These are phyloP conservation scores for Lutjanus campechanus DNA, from an alignment of 2,797 vertebrate species.

Conservation along the genomic window DNA sequence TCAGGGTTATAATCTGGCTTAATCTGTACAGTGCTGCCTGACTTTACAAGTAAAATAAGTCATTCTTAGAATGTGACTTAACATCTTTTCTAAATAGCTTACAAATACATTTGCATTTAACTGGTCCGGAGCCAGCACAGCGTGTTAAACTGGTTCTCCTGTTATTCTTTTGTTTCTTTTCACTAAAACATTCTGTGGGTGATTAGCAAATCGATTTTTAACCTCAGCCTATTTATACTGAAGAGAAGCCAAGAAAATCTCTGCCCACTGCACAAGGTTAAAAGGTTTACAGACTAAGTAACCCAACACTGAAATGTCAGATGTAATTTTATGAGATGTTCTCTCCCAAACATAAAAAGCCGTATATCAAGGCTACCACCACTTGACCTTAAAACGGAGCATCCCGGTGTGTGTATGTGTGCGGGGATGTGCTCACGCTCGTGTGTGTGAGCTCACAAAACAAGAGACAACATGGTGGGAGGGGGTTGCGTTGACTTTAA, in stretches of 20 bases:
- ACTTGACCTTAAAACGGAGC: slow-evolving; percentile 59
- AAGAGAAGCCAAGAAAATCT: slow-evolving; percentile 1
- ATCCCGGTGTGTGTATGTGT: background rate
- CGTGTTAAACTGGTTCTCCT: background rate
- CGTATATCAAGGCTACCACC: background rate
- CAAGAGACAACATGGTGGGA: slow-evolving; percentile 37
- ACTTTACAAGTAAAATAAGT: background rate
- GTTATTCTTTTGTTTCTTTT: background rate
- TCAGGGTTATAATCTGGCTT: background rate
- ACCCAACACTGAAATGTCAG: slow-evolving; percentile 17
- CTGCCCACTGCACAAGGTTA: background rate
- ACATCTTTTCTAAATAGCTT: background rate
- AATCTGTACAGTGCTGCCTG: background rate
- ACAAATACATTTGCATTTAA: slow-evolving; percentile 12
- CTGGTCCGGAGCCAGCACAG: background rate
- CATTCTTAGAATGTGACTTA: background rate
- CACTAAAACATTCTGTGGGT: background rate
- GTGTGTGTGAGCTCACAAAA: slow-evolving; percentile 22
- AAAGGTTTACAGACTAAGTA: slow-evolving; percentile 11
- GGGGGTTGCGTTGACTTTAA: slow-evolving; percentile 55
- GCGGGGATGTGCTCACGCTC: background rate
- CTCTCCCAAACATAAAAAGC: slow-evolving; percentile 27
- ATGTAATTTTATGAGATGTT: slow-evolving; percentile 14
- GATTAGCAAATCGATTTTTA: slow-evolving; percentile 8
- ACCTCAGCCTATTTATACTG: background rate